These are phyloP conservation scores for Polydesmus complanatus DNA, from an alignment of 2,888 invertebrate genomes.

Conservation along the genomic window DNA sequence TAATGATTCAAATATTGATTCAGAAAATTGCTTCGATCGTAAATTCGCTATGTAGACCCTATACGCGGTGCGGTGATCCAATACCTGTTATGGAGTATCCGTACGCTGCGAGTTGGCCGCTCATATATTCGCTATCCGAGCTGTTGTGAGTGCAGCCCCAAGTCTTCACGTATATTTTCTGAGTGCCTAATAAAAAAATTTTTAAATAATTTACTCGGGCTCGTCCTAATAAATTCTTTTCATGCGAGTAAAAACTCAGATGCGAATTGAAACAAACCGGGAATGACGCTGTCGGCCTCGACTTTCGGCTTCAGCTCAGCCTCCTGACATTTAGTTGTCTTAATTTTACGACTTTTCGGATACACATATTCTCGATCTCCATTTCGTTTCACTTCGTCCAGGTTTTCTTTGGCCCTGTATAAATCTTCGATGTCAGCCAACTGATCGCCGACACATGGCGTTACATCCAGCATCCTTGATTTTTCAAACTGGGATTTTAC, in stretches of 20 bases:
- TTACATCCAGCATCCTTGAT: not conserved
- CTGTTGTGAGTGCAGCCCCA: slow-evolving; percentile 98
- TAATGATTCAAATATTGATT: not conserved
- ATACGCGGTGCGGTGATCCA: too few relatives aligned
- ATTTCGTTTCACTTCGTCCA: not conserved
- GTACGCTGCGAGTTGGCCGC: slow-evolving; percentile 73
- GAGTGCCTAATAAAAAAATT: slow-evolving; percentile 47
- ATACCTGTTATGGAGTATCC: slow-evolving; percentile 65
- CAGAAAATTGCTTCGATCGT: not conserved
- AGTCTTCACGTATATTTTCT: slow-evolving; percentile 70
- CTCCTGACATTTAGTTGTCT: not conserved
- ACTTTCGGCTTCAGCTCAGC: not conserved
- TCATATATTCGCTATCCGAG: slow-evolving; percentile 98
- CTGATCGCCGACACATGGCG: not conserved
- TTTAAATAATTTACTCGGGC: too few relatives aligned
- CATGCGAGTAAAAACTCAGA: too few relatives aligned
- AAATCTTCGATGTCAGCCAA: slow-evolving; percentile 14
- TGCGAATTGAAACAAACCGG: too few relatives aligned
- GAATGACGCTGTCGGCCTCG: not conserved
- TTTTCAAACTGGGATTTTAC: too few relatives aligned
- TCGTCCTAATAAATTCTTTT: too few relatives aligned
- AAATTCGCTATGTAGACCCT: not conserved
- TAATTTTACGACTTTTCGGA: slow-evolving; percentile 2
- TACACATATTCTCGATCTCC: not conserved
- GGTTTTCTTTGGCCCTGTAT: not conserved